phyloP scores from a whole-genome alignment of 2,888 invertebrate genomes.

The Chrysotoxum bicinctum region DNA sequence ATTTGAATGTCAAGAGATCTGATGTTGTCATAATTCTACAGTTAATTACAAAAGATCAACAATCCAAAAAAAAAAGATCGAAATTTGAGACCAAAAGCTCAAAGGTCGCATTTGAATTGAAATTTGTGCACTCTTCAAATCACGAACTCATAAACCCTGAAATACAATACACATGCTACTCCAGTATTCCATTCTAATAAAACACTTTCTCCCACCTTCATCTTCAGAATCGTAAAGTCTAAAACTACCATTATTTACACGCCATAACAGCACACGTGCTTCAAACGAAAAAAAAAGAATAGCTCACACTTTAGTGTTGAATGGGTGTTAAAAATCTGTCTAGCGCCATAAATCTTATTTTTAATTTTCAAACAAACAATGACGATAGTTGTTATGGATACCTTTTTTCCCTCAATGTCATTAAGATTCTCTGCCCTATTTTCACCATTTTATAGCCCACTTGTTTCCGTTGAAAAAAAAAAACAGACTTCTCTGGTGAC shows the following conservation, averaged over 20 bases:
- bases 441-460: conserved; percentile 41
- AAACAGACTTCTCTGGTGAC: background rate
- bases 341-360: conserved; percentile 34
- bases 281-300: background rate
- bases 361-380: conserved; percentile 25
- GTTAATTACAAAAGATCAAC: background rate
- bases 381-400: background rate
- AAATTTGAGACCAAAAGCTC: background rate
- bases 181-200: background rate
- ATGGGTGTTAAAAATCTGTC: conserved; percentile 34
- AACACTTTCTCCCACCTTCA: background rate
- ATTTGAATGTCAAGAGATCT: background rate
- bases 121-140: background rate
- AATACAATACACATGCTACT: conserved; percentile 1
- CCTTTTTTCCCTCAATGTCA: conserved; percentile 2
- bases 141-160: background rate
- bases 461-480: conserved; percentile 30
- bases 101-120: background rate
- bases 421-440: conserved; percentile 29
- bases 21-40: background rate
- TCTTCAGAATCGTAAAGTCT: background rate
- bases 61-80: background rate
- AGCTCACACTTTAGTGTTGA: conserved; percentile 25
- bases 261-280: conserved; percentile 12
- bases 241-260: conserved; percentile 19